Conservation (phyloP, 1,140 invertebrate genomes). For the Habropoda laboriosa region DNA sequence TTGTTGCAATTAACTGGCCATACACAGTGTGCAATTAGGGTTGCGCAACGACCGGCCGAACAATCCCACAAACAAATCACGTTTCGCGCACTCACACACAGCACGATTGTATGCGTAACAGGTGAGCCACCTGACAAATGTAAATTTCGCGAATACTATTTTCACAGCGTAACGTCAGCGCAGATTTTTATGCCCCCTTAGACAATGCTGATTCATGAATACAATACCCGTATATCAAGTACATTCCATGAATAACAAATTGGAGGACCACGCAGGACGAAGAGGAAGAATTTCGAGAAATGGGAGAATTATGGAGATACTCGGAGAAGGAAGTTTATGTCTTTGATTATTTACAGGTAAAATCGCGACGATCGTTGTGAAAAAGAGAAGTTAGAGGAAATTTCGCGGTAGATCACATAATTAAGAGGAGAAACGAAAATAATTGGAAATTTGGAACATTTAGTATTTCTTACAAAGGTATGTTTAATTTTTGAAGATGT, state of each 20-base stretch:
- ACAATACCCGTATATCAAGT: background rate
- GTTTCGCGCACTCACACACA: background rate
- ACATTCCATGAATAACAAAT: slow-evolving; percentile 25
- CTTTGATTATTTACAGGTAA: too few relatives aligned
- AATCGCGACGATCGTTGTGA: background rate
- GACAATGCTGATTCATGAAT: slow-evolving; percentile 21
- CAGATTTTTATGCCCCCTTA: background rate
- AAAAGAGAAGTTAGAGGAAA: background rate
- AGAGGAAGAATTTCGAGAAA: background rate
- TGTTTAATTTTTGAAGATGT: too few relatives aligned
- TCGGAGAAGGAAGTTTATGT: too few relatives aligned
- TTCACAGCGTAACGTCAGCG: background rate
- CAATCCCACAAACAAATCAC: slow-evolving; percentile 43
- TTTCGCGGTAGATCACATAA: too few relatives aligned
- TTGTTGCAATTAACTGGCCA: background rate
- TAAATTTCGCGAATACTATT: slow-evolving; percentile 36
- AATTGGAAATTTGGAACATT: too few relatives aligned
- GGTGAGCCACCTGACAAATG: slow-evolving; percentile 41
- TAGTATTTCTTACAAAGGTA: too few relatives aligned
- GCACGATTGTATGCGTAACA: slow-evolving; percentile 36
- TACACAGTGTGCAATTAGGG: slow-evolving; percentile 13
- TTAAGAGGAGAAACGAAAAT: too few relatives aligned
- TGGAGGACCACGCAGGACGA: background rate
- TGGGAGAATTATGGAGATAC: background rate
- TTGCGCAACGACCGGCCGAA: slow-evolving; percentile 22